These are phyloP conservation scores for Theonella swinhoei DNA, from an alignment of 37 sponge, comb jelly and placozoan species.

Conservation along the genomic window DNA sequence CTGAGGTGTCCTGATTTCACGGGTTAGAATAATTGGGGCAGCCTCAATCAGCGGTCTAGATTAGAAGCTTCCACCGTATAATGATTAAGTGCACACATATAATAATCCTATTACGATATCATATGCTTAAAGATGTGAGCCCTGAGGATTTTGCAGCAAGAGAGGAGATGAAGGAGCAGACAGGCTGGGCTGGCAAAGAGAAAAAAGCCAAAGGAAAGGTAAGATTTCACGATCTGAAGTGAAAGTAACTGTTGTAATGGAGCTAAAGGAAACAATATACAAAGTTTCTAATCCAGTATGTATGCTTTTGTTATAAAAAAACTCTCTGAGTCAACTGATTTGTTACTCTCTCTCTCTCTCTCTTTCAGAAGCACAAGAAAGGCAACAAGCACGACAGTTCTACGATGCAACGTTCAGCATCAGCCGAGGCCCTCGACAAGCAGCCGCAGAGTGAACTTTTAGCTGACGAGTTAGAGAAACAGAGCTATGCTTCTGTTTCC, in stretches of 20 bases:
- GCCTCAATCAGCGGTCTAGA: background rate
- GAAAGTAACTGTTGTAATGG: too few species aligned
- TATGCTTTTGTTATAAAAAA: too few species aligned
- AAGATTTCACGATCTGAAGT: too few species aligned
- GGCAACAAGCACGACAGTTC: background rate
- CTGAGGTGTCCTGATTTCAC: too few species aligned
- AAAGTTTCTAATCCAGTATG: too few species aligned
- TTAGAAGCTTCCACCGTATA: background rate
- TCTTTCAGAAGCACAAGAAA: background rate
- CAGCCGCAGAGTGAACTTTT: slow-evolving; percentile 35
- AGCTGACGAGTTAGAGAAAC: slow-evolving; percentile 13
- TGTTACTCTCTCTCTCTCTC: too few species aligned
- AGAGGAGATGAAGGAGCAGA: slow-evolving; percentile 29
- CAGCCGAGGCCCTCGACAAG: background rate
- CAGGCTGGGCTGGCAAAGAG: background rate
- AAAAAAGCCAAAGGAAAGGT: background rate
- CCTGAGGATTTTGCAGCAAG: slow-evolving; percentile 29
- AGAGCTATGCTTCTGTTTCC: slow-evolving; percentile 33
- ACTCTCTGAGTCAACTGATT: too few species aligned
- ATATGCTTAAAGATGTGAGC: slow-evolving; percentile 27
- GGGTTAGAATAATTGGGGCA: background rate
- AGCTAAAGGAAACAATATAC: too few species aligned
- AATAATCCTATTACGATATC: too few species aligned
- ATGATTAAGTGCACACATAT: background rate
- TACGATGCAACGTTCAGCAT: background rate